These are phyloP conservation scores for Turnix velox DNA, from an alignment of 2,113 vertebrate genomes.

Conservation along the genomic window DNA sequence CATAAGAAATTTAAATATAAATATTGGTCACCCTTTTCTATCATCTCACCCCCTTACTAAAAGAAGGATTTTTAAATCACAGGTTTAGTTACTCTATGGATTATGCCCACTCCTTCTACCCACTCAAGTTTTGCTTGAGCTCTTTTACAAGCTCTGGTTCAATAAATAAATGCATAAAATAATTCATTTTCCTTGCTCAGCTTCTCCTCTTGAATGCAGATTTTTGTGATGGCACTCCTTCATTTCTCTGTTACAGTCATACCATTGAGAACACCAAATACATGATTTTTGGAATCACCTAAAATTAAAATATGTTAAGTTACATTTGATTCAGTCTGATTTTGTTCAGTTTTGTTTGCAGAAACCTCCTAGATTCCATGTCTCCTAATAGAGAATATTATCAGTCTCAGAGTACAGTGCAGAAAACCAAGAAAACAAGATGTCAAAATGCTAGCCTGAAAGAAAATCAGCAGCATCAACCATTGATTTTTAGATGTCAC, in stretches of 20 bases:
- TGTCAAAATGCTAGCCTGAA: background rate
- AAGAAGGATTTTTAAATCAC: background rate
- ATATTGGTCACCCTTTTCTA: background rate
- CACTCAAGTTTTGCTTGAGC: background rate
- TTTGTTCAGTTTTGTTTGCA: background rate
- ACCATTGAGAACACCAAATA: background rate
- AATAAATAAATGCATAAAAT: background rate
- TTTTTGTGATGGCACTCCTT: background rate
- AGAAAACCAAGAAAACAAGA: background rate
- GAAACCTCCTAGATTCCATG: background rate
- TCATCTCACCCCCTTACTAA: background rate
- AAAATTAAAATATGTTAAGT: background rate
- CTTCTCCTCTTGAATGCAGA: background rate
- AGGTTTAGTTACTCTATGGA: background rate
- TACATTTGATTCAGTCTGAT: background rate
- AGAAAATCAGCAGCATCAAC: background rate
- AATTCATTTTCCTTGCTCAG: background rate
- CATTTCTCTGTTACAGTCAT: background rate
- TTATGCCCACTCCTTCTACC: background rate
- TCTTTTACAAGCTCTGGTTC: background rate
- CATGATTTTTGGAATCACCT: background rate
- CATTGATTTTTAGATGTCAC: conserved; percentile 17
- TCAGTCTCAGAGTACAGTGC: background rate
- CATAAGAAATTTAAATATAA: background rate
- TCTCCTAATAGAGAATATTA: background rate